Conservation (phyloP, 2,113 vertebrate species). For the western clawed frog (Xenopus tropicalis) region DNA sequence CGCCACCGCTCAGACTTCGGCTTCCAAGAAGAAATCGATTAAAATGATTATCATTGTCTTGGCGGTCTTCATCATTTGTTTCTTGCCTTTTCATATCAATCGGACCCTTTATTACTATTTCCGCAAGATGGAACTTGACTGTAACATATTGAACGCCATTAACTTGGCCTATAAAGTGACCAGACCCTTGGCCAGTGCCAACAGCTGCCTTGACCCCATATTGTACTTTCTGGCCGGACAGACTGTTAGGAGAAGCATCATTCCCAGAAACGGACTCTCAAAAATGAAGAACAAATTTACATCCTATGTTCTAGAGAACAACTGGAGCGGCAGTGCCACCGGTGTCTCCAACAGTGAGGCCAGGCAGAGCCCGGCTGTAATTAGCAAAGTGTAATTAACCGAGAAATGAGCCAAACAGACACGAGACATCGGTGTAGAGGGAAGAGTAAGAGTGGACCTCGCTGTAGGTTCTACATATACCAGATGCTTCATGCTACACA, state of each 20-base stretch:
- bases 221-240: constrained; percentile 93
- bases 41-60: constrained; percentile 91
- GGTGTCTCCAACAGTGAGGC: constrained; percentile 15
- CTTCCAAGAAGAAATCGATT: constrained; percentile 85
- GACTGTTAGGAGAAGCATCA: constrained; percentile 63
- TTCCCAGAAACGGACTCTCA: constrained; percentile 31
- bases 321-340: not conserved
- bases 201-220: constrained; percentile 92
- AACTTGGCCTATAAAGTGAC: constrained; percentile 92
- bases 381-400: constrained; percentile 46
- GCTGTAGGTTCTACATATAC: too few relatives aligned
- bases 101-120: constrained; percentile 89
- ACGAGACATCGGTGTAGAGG: not conserved
- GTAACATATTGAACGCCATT: constrained; percentile 73
- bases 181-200: constrained; percentile 85
- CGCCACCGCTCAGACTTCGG: constrained; percentile 58
- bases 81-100: constrained; percentile 91
- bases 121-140: constrained; percentile 79
- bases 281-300: constrained; percentile 41
- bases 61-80: constrained; percentile 83
- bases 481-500: too few relatives aligned
- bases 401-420: not conserved
- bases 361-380: not conserved
- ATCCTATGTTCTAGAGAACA: constrained; percentile 8
- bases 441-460: too few relatives aligned